A percentile compares a stretch with the other conserved stretches of the same genome.
These are phyloP conservation scores for Elegia similella DNA, from an alignment of 2,888 invertebrate genomes.

Conservation along the genomic window DNA sequence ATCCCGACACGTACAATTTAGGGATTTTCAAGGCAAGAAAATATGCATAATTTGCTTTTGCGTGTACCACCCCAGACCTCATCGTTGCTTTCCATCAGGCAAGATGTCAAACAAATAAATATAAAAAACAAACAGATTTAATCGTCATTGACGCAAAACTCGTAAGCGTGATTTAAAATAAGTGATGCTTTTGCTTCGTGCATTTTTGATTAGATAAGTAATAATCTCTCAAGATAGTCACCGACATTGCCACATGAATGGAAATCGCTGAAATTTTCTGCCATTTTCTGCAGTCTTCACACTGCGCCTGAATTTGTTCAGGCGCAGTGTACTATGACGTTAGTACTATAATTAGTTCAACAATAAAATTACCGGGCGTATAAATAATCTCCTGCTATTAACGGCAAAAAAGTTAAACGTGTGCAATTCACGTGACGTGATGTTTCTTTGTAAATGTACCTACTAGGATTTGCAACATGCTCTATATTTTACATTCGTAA, in stretches of 20 bases:
- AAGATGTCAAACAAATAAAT: too few relatives aligned
- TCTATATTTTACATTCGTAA: background rate
- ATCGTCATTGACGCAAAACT: background rate
- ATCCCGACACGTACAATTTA: too few relatives aligned
- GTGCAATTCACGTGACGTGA: slow-evolving; percentile 4
- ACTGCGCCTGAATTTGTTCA: background rate
- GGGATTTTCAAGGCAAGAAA: too few relatives aligned
- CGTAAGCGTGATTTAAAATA: background rate
- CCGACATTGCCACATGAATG: background rate
- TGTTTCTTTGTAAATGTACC: slow-evolving; percentile 4
- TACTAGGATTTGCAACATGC: background rate
- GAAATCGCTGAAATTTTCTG: background rate
- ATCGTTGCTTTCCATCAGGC: too few relatives aligned
- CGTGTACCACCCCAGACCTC: too few relatives aligned
- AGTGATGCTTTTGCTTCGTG: background rate
- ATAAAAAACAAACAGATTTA: too few relatives aligned
- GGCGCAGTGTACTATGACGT: too few relatives aligned
- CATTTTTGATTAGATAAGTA: background rate
- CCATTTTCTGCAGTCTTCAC: background rate
- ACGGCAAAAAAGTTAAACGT: background rate
- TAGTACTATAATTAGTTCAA: slow-evolving; percentile 6
- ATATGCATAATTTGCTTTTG: too few relatives aligned
- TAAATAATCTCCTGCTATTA: background rate
- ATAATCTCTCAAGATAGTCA: background rate
- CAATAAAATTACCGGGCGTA: slow-evolving; percentile 6